phyloP scores from a whole-genome alignment of 2,797 vertebrate genomes.

The Pogoniulus pusillus region DNA sequence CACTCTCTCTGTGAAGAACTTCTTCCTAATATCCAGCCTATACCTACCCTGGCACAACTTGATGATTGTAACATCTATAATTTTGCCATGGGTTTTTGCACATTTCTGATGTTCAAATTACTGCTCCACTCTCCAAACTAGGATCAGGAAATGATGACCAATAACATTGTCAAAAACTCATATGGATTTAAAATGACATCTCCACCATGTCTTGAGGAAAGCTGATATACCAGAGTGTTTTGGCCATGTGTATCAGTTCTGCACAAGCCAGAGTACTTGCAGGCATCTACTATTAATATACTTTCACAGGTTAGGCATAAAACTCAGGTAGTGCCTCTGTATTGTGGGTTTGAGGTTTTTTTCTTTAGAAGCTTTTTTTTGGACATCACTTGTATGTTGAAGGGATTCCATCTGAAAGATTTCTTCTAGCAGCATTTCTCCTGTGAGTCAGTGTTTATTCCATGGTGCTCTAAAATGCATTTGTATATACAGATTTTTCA shows the following conservation, averaged over 20 bases:
- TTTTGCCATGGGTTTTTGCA: neutral
- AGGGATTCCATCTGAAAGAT: neutral
- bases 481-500: slow-evolving; percentile 4
- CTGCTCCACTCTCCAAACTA: neutral
- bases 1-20: no score
- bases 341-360: neutral
- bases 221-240: neutral
- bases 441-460: neutral
- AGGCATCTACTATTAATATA: neutral
- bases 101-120: neutral
- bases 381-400: neutral
- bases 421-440: neutral
- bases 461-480: neutral
- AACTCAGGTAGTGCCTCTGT: neutral
- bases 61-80: neutral
- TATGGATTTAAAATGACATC: neutral
- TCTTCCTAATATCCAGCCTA: no score
- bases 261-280: neutral
- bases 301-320: neutral
- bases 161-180: neutral
- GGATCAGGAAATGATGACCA: neutral
- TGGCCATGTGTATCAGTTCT: neutral
- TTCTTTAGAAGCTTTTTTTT: neutral
- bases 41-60: no score
- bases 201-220: neutral